These are phyloP conservation scores for Corella eumyota DNA, from an alignment of 23 tunicate species.

Conservation along the genomic window DNA sequence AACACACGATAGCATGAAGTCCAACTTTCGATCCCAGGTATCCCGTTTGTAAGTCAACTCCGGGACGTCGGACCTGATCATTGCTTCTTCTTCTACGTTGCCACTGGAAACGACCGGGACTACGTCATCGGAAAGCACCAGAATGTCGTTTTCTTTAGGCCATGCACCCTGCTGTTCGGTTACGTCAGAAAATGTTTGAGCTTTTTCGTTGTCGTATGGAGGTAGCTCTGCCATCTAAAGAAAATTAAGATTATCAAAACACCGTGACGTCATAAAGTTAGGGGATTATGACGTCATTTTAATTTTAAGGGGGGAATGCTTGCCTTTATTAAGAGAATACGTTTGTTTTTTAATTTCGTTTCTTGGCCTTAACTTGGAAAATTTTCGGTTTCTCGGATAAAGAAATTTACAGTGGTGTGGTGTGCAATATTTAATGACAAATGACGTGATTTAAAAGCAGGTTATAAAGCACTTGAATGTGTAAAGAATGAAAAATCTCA, in stretches of 20 bases:
- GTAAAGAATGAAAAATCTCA: slow-evolving; percentile 59
- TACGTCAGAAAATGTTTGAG: neutral
- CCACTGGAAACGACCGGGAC: too few species aligned
- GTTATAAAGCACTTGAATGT: slow-evolving; percentile 91
- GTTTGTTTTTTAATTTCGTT: neutral
- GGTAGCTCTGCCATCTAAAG: too few species aligned
- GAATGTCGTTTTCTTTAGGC: neutral
- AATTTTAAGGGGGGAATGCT: too few species aligned
- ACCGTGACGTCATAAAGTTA: too few species aligned
- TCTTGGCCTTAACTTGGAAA: too few species aligned
- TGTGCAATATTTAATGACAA: neutral
- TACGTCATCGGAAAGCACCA: neutral
- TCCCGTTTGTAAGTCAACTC: slow-evolving; percentile 41
- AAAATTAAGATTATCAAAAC: too few species aligned
- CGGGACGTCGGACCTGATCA: neutral
- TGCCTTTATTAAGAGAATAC: too few species aligned
- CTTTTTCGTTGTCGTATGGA: too few species aligned
- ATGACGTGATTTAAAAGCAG: slow-evolving; percentile 41
- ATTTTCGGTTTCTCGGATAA: neutral
- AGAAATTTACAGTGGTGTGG: neutral
- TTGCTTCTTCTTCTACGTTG: too few species aligned
- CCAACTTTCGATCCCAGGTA: slow-evolving; percentile 78
- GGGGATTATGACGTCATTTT: too few species aligned
- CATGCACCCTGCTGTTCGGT: neutral
- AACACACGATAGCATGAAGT: slow-evolving; percentile 82